Evolutionary conservation across 2,113 vertebrate genomes (phyloP).

Genomic region (Morphnarchus princeps): DNA sequence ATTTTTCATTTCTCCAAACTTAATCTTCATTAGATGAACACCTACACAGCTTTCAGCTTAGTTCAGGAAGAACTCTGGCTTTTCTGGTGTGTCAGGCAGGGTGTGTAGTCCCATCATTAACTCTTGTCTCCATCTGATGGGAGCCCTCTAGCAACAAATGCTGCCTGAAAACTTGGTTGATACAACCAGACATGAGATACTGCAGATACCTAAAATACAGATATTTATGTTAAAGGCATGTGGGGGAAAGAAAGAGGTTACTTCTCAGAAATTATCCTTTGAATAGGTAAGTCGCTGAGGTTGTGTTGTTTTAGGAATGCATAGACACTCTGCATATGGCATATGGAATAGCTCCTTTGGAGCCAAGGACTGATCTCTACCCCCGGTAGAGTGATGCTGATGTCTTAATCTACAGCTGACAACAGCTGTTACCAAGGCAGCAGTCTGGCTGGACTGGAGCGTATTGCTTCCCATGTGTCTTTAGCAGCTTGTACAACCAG

Average conservation of each 20-base stretch:
- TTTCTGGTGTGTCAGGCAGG: background rate
- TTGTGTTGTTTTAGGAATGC: background rate
- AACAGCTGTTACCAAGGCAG: conserved; percentile 16
- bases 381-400: background rate
- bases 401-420: conserved; percentile 36
- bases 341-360: background rate
- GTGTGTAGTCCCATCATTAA: background rate
- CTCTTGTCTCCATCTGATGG: background rate
- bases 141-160: background rate
- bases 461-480: background rate
- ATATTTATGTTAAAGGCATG: background rate
- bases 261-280: background rate
- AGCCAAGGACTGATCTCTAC: background rate
- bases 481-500: background rate
- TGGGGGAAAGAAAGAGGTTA: background rate
- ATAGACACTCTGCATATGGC: background rate
- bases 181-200: background rate
- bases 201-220: background rate
- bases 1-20: background rate
- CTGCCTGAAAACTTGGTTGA: background rate
- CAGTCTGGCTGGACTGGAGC: background rate
- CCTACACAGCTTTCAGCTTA: background rate
- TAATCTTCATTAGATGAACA: background rate
- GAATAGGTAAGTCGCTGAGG: background rate
- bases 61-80: background rate